Base-by-base conservation (phyloP, 2,888 invertebrate genomes). In the Callyntrura guangdongensis region DNA sequence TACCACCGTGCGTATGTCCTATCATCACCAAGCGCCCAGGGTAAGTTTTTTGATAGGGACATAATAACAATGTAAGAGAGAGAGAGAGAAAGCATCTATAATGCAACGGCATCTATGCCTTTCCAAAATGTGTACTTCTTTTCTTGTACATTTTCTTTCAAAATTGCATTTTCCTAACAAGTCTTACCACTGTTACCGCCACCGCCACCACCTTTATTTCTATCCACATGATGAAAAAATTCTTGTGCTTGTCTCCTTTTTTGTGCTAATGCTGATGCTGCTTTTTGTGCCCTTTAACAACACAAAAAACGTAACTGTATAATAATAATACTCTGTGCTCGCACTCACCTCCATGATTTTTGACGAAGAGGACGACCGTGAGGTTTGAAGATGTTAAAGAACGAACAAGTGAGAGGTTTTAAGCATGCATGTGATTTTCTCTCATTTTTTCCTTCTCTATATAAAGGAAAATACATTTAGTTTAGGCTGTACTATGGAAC, bases 191-290 rank as follows among this genome's bases (percentile, higher is more conserved):
- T 22, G 17, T 17, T 45, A 72, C 17, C 4, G 11, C 17, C 4
- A 25, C 64, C 20, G 5, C 8, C 14, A 45, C 17, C 69, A 12
- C 3, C 45, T 8, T 9, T 11, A 49, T 53, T 53, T 14, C 53
- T 53, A 53, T 36, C 36, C 2, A 53, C 53, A 53, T 53, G 53
- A 53, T 53, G 53, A 11, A 14, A 61, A 61, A 9, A 25, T 25
- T 3, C 25, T 12, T 11, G n/a, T 69, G n/a, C 17, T 49, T 77
- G 11, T 25, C 8, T 4, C 1, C 22, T 22, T 77, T 22, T 22
- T 20, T 22, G 49, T 74, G 49, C 25, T 72, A 72, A 72, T 72
- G 72, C 72, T 72, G 47, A 17, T 72, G 72, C 72, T 72, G 45
- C 72, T 69, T 25, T 64, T 49, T 74, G 20, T 20, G 72, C 45